Base-by-base conservation (phyloP, 2,113 vertebrate genomes). In the Orycteropus afer region DNA sequence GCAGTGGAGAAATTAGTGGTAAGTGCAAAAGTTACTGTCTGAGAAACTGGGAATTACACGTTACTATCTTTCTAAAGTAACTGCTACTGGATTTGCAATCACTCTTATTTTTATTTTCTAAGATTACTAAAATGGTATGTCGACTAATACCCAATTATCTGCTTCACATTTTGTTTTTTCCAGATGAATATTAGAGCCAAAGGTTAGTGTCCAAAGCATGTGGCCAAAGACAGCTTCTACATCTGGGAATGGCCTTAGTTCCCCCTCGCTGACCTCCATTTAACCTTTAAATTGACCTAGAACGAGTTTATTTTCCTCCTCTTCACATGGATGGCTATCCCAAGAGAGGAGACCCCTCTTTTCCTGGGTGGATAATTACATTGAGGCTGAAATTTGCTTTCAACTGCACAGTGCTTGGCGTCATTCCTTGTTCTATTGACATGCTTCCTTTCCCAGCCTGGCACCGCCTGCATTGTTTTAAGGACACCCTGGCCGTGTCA, bases 11-110 rank as follows among this genome's bases (percentile, higher is more conserved):
- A 97, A 98, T 97, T 80, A 97, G 97, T 14, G 92, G 93, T 95
- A 97, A 98, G 96, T 93, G 94, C 82, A 89, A 77, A 98, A 98
- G 91, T 97, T 97, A 95, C 92, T 96, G 86, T 91, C 92, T 93
- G 57, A 86, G 96, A 97, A 98, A 96, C 84, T 55, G 84, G 89
- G 97, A 97, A 97, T 95, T 97, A 80, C 97, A 97, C 55, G 73
- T 94, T 89, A 85, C 96, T 91, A 11, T 96, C 86, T 98, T 97
- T 97, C 57, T 53, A 96, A 95, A 93, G 93, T 95, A 91, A 93
- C 90, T 59, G 76, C 92, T 65, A 57, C 61, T 37, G 94, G 95
- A 73, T 79, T 81, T 34, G 37, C 92, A 79, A 83, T 97, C 93
- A 73, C 25, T 69, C 88, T 71, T 53, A 45, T 80, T 76, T 65